Percentiles rank a stretch among this genome's conserved stretches.
Conservation (phyloP, 2,113 vertebrate genomes). For the Tachysurus vachellii region DNA sequence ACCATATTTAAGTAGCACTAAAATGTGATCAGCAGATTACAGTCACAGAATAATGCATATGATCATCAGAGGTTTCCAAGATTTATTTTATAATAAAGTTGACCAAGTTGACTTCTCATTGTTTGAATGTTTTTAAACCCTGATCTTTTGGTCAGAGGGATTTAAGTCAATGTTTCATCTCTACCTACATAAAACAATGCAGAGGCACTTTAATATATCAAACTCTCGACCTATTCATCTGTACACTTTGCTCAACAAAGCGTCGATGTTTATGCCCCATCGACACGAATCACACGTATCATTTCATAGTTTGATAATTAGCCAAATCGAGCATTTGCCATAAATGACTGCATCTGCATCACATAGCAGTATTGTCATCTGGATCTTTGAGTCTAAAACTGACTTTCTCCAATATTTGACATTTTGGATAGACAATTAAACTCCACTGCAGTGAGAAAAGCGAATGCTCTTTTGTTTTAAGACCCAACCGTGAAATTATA, state of each 20-base stretch:
- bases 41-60: not conserved
- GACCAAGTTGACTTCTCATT: not conserved
- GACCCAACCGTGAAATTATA: not conserved
- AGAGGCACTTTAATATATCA: not conserved
- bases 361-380: not conserved
- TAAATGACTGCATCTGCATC: not conserved
- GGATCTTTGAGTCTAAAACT: not conserved
- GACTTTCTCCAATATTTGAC: not conserved
- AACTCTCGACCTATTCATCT: not conserved
- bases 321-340: too few species aligned
- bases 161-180: not conserved
- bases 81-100: not conserved
- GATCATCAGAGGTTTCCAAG: not conserved
- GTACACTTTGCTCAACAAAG: not conserved
- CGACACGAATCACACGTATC: not conserved
- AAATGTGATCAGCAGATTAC: not conserved
- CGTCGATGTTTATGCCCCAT: not conserved
- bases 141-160: not conserved
- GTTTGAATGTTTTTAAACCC: not conserved
- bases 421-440: not conserved
- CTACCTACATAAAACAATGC: not conserved
- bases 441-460: not conserved
- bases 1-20: not conserved
- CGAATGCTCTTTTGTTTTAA: not conserved
- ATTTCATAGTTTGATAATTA: not conserved